Base-by-base conservation (phyloP, 2,113 vertebrate genomes). In the Pantherophis guttatus region DNA sequence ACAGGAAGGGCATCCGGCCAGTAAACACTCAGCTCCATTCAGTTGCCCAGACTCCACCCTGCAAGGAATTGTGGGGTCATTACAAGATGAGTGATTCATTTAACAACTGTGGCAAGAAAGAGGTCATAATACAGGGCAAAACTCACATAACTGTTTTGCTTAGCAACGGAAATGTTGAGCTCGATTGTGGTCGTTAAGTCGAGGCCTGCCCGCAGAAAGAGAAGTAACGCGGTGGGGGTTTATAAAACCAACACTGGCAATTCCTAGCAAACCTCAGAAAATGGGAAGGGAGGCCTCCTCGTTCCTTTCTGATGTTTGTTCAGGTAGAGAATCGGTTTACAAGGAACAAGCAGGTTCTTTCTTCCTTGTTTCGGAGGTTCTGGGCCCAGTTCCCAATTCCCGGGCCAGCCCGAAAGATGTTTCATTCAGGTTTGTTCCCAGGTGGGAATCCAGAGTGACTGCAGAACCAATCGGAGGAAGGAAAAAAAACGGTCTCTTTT, bases 391-490 rank as follows among this genome's bases (percentile, higher is more conserved):
- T 89, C 65, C 87, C 92, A 58, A 65, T 9, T 26, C 52, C 39
- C 0, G 5, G 24, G 52, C 62, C 53, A 17, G 86, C 53, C 87
- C 50, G 39, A 50, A 65, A 65, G 86, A 23, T 5, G 26, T 53
- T 93, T 33, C 50, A 85, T 58, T 57, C 87, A n/a, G 92, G 62
- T 21, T 0, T 26, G 53, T 86, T 93, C 92, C 92, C 92, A 93
- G 33, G 75, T 81, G 33, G 33, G 75, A 8, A 9, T 21, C 33
- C 33, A 44, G 65, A 44, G 65, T 33, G 65, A 59, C 58, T 39
- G 58, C 87, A 24, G 57, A 85, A 57, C 50, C 26, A 13, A 23
- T n/a, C 10, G 8, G 87, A 89, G 62, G n/a, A 33, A 33, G 85
- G 57, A 48, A 17, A 62, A 17, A 11, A 11, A 3, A 39, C 3